These are phyloP conservation scores for Cryptocephalus moraei DNA, from an alignment of 2,888 invertebrate species.

Conservation along the genomic window DNA sequence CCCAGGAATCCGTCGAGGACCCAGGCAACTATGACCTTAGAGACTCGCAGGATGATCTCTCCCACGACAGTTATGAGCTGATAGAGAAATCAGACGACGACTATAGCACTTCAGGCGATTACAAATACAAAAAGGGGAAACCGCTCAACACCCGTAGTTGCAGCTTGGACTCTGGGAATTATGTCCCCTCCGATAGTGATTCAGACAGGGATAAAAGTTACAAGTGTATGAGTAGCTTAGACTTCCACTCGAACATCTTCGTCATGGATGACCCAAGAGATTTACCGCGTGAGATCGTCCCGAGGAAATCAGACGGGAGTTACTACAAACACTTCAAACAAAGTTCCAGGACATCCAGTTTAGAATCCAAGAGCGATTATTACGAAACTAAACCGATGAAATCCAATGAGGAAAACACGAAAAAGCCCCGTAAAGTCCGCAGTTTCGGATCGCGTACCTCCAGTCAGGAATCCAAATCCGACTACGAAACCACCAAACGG, in stretches of 20 bases:
- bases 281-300: constrained; percentile 59
- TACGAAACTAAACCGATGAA: constrained; percentile 56
- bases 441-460: constrained; percentile 47
- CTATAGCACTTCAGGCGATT: constrained; percentile 37
- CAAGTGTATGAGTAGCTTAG: constrained; percentile 56
- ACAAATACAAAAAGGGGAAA: constrained; percentile 29
- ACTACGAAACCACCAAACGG: constrained; percentile 34
- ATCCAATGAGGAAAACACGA: constrained; percentile 46
- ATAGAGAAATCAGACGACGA: constrained; percentile 67
- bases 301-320: constrained; percentile 61
- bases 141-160: constrained; percentile 48
- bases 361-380: constrained; percentile 53
- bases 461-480: constrained; percentile 56
- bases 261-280: constrained; percentile 67
- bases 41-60: constrained; percentile 75
- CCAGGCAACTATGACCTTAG: constrained; percentile 52
- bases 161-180: constrained; percentile 68
- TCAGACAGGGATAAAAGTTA: constrained; percentile 47
- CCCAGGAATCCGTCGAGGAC: constrained; percentile 53
- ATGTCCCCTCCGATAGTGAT: constrained; percentile 64
- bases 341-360: constrained; percentile 55
- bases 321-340: constrained; percentile 62
- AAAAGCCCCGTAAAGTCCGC: constrained; percentile 39
- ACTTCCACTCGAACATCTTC: constrained; percentile 67
- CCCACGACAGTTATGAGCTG: constrained; percentile 81